phyloP scores from a whole-genome alignment of 1,140 invertebrate species.

The Eulimnadia texana region DNA sequence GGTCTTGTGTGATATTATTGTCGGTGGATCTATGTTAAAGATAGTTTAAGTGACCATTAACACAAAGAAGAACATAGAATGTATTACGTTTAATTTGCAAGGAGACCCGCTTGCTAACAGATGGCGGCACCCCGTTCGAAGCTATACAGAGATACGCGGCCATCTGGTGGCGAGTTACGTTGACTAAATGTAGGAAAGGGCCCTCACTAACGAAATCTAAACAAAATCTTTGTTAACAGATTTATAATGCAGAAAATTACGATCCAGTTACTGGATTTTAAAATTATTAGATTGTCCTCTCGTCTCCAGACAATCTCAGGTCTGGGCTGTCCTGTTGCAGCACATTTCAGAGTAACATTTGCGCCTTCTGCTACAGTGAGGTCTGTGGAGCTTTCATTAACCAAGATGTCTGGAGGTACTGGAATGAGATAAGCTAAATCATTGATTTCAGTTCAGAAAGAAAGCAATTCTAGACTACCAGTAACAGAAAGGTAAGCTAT shows the following conservation, averaged over 20 bases:
- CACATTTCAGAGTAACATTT: constrained; percentile 64
- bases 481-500: constrained; percentile 9
- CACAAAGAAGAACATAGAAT: neutral
- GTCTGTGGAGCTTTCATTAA: constrained; percentile 69
- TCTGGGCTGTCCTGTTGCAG: constrained; percentile 46
- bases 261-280: no score
- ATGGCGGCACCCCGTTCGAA: constrained; percentile 60
- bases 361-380: constrained; percentile 69
- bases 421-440: constrained; percentile 28
- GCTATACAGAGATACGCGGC: constrained; percentile 52
- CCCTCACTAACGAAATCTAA: constrained; percentile 16
- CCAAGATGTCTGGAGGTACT: constrained; percentile 71
- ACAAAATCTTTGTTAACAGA: neutral
- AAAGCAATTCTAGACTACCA: neutral
- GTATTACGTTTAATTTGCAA: constrained; percentile 64
- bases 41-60: constrained; percentile 53
- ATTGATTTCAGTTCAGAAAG: neutral
- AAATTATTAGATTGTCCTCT: constrained; percentile 59
- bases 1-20: constrained; percentile 26
- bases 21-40: constrained; percentile 20
- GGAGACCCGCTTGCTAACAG: constrained; percentile 71
- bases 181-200: constrained; percentile 20
- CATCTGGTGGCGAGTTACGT: constrained; percentile 42
- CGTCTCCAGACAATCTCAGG: constrained; percentile 68
- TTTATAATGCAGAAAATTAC: no score